Percentiles rank a stretch among this genome's conserved stretches.
These are phyloP conservation scores for Daktulosphaira vitifoliae DNA, from an alignment of 1,140 invertebrate genomes.

Conservation along the genomic window DNA sequence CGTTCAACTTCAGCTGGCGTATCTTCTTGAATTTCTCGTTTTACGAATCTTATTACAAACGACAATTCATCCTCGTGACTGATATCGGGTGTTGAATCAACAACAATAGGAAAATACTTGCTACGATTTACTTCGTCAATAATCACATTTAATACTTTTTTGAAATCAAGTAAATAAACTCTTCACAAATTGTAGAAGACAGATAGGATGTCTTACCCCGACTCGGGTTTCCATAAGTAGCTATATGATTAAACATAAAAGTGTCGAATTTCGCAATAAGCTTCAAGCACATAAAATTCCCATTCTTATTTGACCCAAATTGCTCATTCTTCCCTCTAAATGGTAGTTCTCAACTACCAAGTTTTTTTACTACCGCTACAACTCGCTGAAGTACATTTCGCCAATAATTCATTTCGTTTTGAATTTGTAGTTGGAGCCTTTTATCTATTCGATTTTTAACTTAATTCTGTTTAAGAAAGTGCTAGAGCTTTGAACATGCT, in stretches of 20 bases:
- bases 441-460: no score
- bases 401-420: no score
- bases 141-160: constrained; percentile 16
- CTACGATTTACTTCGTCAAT: background rate
- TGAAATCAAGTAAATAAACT: constrained; percentile 39
- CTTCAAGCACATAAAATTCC: constrained; percentile 38
- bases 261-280: constrained; percentile 42
- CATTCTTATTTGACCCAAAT: background rate
- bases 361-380: background rate
- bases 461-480: no score
- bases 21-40: constrained; percentile 4
- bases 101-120: constrained; percentile 17
- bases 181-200: constrained; percentile 41
- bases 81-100: constrained; percentile 24
- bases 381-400: no score
- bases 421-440: no score
- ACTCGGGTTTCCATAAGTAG: constrained; percentile 40
- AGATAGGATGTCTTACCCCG: constrained; percentile 40
- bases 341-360: background rate
- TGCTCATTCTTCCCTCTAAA: constrained; percentile 4
- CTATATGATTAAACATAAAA: constrained; percentile 41
- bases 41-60: constrained; percentile 21
- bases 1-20: constrained; percentile 7
- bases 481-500: no score
- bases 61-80: constrained; percentile 19